These are phyloP conservation scores for Bedellia somnulentella DNA, from an alignment of 2,888 invertebrate genomes.

Conservation along the genomic window DNA sequence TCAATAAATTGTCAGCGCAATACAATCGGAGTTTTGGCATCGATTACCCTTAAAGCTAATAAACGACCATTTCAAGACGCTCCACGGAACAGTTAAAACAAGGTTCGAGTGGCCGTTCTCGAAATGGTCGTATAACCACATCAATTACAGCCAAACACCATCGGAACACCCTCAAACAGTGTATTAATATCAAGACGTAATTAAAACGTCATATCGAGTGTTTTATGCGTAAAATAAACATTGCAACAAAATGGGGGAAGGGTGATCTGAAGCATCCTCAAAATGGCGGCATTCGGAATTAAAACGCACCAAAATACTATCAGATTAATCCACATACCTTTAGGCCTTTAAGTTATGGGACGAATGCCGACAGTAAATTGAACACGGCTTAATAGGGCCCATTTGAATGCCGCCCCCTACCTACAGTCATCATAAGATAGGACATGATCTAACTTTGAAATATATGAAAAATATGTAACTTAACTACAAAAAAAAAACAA, in stretches of 20 bases:
- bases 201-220: conserved; percentile 30
- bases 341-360: conserved; percentile 53
- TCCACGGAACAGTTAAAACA: conserved; percentile 13
- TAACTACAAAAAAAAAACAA: no score
- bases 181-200: conserved; percentile 27
- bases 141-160: conserved; percentile 43
- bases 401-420: conserved; percentile 42
- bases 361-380: conserved; percentile 37
- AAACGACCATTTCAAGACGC: conserved; percentile 27
- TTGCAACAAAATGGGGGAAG: conserved; percentile 22
- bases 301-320: conserved; percentile 35
- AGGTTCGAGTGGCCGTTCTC: conserved; percentile 15
- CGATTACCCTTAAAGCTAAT: conserved; percentile 31
- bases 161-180: conserved; percentile 39
- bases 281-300: conserved; percentile 36
- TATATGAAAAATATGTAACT: no score
- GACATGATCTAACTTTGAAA: no score
- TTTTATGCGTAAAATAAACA: conserved; percentile 25
- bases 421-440: no score
- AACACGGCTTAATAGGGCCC: conserved; percentile 38
- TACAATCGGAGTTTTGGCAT: conserved; percentile 47
- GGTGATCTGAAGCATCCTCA: conserved; percentile 35
- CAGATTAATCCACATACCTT: conserved; percentile 45
- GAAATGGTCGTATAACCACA: conserved; percentile 20
- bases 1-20: no score